Percentiles rank a stretch among this genome's conserved stretches.
These are phyloP conservation scores for Hoplias malabaricus DNA, from an alignment of 2,113 vertebrate species.

Conservation along the genomic window DNA sequence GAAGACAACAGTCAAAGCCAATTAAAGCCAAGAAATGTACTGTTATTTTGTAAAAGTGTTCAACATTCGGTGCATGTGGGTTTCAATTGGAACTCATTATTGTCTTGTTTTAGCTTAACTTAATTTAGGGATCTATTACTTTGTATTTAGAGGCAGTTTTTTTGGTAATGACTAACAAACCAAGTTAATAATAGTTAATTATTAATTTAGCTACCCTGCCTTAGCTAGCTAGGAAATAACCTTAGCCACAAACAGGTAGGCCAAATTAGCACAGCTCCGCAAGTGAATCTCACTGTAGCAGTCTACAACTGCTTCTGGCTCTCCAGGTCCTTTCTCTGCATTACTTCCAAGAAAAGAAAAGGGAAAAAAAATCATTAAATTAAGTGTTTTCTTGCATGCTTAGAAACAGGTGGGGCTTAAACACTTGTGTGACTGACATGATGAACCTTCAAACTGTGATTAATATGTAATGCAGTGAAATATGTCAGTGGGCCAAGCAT, in stretches of 20 bases:
- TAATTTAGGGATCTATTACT: not conserved
- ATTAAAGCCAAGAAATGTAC: no score
- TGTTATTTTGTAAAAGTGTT: no score
- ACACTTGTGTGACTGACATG: not conserved
- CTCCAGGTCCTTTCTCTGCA: not conserved
- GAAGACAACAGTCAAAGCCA: no score
- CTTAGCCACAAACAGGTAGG: no score
- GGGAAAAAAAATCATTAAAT: no score
- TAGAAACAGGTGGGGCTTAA: not conserved
- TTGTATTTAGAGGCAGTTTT: not conserved
- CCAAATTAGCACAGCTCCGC: no score
- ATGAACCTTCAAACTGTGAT: constrained; percentile 4
- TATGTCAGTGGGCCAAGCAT: not conserved
- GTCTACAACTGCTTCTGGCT: not conserved
- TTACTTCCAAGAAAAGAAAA: not conserved
- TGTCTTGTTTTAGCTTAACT: not conserved
- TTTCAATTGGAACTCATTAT: no score
- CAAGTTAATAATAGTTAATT: not conserved
- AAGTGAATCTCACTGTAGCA: no score
- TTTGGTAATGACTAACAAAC: not conserved
- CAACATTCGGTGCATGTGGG: no score
- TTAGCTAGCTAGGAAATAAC: not conserved
- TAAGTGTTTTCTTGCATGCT: no score
- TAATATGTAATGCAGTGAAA: not conserved
- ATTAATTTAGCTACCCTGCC: no score